These are phyloP conservation scores for Folsomia manolachei DNA, from an alignment of 2,888 invertebrate genomes.

Conservation along the genomic window DNA sequence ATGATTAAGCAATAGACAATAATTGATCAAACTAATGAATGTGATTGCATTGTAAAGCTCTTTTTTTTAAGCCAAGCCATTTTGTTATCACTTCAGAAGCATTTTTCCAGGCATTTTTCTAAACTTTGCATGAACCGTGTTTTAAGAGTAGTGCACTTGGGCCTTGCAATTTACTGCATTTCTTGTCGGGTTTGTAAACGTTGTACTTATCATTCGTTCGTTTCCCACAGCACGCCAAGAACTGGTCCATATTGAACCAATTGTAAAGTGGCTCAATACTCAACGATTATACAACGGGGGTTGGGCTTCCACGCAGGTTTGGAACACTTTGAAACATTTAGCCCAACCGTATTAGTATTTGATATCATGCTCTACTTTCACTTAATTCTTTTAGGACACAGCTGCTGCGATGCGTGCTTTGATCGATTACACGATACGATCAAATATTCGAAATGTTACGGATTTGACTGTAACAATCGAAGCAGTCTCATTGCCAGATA, in stretches of 20 bases:
- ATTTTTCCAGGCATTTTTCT: too few relatives aligned
- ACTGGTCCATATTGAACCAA: slow-evolving; percentile 69
- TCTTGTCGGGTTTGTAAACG: too few relatives aligned
- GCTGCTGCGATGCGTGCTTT: slow-evolving; percentile 83
- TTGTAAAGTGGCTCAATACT: slow-evolving; percentile 86
- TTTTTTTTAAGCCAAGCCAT: too few relatives aligned
- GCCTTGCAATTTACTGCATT: too few relatives aligned
- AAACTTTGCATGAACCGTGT: too few relatives aligned
- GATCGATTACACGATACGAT: slow-evolving; percentile 81
- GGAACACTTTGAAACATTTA: background rate
- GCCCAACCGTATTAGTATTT: background rate
- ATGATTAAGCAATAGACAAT: too few relatives aligned
- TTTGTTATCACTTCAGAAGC: too few relatives aligned
- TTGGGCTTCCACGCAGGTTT: slow-evolving; percentile 77
- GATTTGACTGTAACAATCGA: slow-evolving; percentile 74
- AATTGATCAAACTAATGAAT: too few relatives aligned
- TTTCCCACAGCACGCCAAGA: slow-evolving; percentile 80
- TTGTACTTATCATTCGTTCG: too few relatives aligned
- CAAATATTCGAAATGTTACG: slow-evolving; percentile 80
- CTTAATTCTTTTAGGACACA: slow-evolving; percentile 65
- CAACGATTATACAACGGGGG: slow-evolving; percentile 83
- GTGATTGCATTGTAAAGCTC: too few relatives aligned
- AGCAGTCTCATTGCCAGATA: slow-evolving; percentile 73
- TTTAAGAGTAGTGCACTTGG: too few relatives aligned
- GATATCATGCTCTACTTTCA: background rate